Evolutionary conservation across 1,140 invertebrate species (phyloP).

Genomic region (Hyposmocoma kahamanoa): DNA sequence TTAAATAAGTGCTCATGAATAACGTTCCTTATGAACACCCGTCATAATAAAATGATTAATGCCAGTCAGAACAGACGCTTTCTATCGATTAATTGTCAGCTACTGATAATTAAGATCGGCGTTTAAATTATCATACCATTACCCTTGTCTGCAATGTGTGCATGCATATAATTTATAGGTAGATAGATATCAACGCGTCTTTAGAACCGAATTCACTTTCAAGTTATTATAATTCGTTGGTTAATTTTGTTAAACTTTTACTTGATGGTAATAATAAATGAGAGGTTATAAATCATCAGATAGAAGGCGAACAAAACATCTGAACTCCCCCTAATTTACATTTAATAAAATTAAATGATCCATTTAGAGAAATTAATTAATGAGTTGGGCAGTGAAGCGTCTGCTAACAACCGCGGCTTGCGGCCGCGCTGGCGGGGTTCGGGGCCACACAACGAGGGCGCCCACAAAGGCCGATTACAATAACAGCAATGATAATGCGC

Average conservation of each 20-base stretch:
- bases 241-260: no score
- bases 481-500: conserved; percentile 51
- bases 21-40: conserved; percentile 47
- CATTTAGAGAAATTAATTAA: conserved; percentile 73
- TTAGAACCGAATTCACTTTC: no score
- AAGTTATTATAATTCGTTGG: no score
- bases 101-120: conserved; percentile 56
- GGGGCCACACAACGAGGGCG: neutral
- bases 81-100: conserved; percentile 62
- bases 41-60: conserved; percentile 66
- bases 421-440: conserved; percentile 29
- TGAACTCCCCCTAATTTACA: conserved; percentile 63
- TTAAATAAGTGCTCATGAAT: conserved; percentile 67
- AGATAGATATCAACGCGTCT: no score
- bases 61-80: conserved; percentile 37
- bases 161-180: no score
- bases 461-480: neutral
- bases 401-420: conserved; percentile 43
- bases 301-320: conserved; percentile 28
- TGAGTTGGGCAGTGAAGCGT: conserved; percentile 62
- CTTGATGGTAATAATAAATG: conserved; percentile 16
- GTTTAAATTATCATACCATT: conserved; percentile 27
- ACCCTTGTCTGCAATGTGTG: neutral
- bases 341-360: conserved; percentile 74
- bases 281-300: conserved; percentile 34